Conservation (phyloP, 2,888 invertebrate genomes). For the Trachelus tabidus region DNA sequence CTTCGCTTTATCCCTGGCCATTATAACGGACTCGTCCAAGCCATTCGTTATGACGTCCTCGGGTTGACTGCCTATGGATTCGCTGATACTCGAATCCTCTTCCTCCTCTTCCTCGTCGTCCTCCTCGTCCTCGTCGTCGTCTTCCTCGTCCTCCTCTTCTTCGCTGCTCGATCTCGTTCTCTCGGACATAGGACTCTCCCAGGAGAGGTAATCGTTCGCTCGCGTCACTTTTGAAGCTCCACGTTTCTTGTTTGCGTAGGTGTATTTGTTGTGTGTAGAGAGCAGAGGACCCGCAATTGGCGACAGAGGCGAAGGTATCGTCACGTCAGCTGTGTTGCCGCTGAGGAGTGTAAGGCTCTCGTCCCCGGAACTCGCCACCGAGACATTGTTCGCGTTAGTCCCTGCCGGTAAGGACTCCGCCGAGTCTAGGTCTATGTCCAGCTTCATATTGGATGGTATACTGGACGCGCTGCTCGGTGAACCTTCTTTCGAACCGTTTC, state of each 20-base stretch:
- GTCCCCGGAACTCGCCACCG: slow-evolving; percentile 58
- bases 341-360: slow-evolving; percentile 56
- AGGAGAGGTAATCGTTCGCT: slow-evolving; percentile 49
- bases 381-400: slow-evolving; percentile 53
- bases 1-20: slow-evolving; percentile 21
- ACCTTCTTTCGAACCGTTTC: slow-evolving; percentile 57
- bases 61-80: slow-evolving; percentile 54
- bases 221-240: slow-evolving; percentile 47
- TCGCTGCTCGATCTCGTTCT: slow-evolving; percentile 56
- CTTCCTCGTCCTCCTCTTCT: slow-evolving; percentile 10
- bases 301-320: slow-evolving; percentile 58
- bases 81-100: slow-evolving; percentile 53
- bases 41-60: slow-evolving; percentile 55
- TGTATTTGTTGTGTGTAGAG: slow-evolving; percentile 57
- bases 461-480: slow-evolving; percentile 55
- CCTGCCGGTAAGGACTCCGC: slow-evolving; percentile 47
- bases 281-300: slow-evolving; percentile 58
- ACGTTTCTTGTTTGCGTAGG: slow-evolving; percentile 60
- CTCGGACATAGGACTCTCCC: slow-evolving; percentile 61
- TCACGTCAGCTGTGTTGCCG: slow-evolving; percentile 53
- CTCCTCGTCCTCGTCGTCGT: background rate
- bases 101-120: slow-evolving; percentile 47
- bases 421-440: slow-evolving; percentile 57
- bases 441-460: slow-evolving; percentile 53
- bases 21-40: slow-evolving; percentile 39